Evolutionary conservation across 1,140 invertebrate species (phyloP), one percentile per base, ranked within the genome.

Genomic region (Diabrotica undecimpunctata): DNA sequence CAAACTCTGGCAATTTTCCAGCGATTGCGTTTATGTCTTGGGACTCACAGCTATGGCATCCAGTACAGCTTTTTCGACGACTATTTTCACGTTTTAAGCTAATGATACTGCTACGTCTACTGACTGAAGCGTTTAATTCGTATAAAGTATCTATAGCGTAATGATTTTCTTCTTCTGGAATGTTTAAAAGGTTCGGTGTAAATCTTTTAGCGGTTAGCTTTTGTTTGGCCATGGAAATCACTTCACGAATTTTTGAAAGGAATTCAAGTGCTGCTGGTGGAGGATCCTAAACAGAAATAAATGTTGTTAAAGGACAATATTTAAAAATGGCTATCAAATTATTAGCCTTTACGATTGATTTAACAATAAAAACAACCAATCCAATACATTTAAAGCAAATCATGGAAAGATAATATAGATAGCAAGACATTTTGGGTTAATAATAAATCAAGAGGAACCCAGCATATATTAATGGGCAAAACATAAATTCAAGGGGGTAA

Each of bases 261-360:
- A 95, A 94, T 80, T 95, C 92, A 62, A 94, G 79, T 14, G 92
- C 91, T 35, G 91, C 92, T 66, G 91, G 90, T 11, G 93, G 92
- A 38, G 92, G 93, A 65, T 90, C 86, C 90, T 94, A 77, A 13
- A 83, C 84, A 68, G 41, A 46, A 46, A 46, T 4, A 46, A 46
- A 46, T 46, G 25, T n/a, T 5, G 46, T 39, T 11, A 13, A 50
- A 38, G 5, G 7, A 57, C 0, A 14, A 14, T 12, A 53, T 6
- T 12, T 53, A n/a, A 8, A 52, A 52, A 52, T 52, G n/a, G n/a
- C n/a, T n/a, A n/a, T n/a, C n/a, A n/a, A n/a, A n/a, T n/a, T n/a
- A n/a, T n/a, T n/a, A n/a, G n/a, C n/a, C n/a, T n/a, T n/a, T n/a
- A n/a, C n/a, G n/a, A n/a, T n/a, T n/a, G n/a, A n/a, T n/a, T n/a